These are phyloP conservation scores for Acanthurus tractus DNA, from an alignment of 2,797 vertebrate species.

Conservation along the genomic window DNA sequence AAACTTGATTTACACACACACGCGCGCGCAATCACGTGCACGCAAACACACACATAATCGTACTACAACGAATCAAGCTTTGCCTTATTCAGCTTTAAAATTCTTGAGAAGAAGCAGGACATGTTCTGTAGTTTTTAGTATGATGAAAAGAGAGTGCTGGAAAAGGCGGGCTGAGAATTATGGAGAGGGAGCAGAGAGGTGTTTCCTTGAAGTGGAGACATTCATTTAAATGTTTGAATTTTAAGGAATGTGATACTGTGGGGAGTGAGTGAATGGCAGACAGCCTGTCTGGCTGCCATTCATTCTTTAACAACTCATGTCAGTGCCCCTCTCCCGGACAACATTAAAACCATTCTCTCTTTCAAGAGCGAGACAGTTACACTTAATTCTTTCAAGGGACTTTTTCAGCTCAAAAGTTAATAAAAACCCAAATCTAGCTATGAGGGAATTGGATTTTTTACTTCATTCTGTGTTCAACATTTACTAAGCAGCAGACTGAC, in stretches of 20 bases:
- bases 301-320: conserved; percentile 50
- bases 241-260: conserved; percentile 25
- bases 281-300: conserved; percentile 39
- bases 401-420: conserved; percentile 17
- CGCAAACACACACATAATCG: not conserved
- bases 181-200: conserved; percentile 17
- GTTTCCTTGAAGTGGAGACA: conserved; percentile 45
- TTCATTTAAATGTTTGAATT: conserved; percentile 46
- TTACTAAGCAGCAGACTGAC: conserved; percentile 2
- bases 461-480: not conserved
- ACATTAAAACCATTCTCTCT: conserved; percentile 34
- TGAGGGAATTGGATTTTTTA: conserved; percentile 24
- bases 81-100: conserved; percentile 24
- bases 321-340: conserved; percentile 30
- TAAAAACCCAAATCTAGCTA: conserved; percentile 7
- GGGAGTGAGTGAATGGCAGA: conserved; percentile 27
- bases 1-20: conserved; percentile 9
- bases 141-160: conserved; percentile 29
- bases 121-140: conserved; percentile 37
- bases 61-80: conserved; percentile 4
- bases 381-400: conserved; percentile 15
- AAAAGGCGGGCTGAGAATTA: conserved; percentile 31
- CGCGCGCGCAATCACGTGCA: not conserved
- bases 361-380: conserved; percentile 23
- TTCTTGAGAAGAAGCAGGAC: conserved; percentile 22